phyloP scores from a whole-genome alignment of 2,888 invertebrate species.

The Drosophila mercatorum region DNA sequence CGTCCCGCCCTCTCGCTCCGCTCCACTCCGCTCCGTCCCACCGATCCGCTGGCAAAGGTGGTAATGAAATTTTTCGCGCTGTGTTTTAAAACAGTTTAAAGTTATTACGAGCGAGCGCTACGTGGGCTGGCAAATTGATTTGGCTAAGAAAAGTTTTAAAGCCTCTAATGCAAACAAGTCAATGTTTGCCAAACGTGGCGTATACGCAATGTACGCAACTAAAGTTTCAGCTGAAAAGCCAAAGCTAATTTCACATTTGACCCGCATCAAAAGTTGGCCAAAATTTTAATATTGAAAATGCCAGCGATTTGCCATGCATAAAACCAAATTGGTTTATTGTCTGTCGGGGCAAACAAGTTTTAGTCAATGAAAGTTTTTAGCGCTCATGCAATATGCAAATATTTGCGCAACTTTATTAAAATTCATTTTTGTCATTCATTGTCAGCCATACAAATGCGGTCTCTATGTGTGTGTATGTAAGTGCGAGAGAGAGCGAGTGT shows the following conservation, averaged over 20 bases:
- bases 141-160: conserved; percentile 66
- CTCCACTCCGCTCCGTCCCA: background rate
- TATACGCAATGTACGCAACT: conserved; percentile 67
- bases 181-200: conserved; percentile 60
- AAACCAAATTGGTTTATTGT: conserved; percentile 74
- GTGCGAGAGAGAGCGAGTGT: background rate
- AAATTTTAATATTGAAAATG: conserved; percentile 62
- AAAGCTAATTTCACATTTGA: conserved; percentile 74
- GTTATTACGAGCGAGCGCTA: conserved; percentile 66
- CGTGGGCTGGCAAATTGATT: conserved; percentile 75
- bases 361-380: conserved; percentile 77
- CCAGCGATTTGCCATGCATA: conserved; percentile 47
- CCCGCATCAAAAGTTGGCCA: conserved; percentile 72
- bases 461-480: conserved; percentile 1
- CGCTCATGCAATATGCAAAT: conserved; percentile 73
- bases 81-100: conserved; percentile 78
- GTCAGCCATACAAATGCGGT: conserved; percentile 29
- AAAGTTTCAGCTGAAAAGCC: conserved; percentile 55
- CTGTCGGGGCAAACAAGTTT: conserved; percentile 58
- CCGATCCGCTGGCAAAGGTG: conserved; percentile 49
- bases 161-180: conserved; percentile 36
- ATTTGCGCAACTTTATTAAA: conserved; percentile 78
- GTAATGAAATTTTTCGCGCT: conserved; percentile 79
- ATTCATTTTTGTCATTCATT: conserved; percentile 79
- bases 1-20: background rate